Evolutionary conservation across 1,140 invertebrate species (phyloP).

Genomic region (Musca vetustissima): DNA sequence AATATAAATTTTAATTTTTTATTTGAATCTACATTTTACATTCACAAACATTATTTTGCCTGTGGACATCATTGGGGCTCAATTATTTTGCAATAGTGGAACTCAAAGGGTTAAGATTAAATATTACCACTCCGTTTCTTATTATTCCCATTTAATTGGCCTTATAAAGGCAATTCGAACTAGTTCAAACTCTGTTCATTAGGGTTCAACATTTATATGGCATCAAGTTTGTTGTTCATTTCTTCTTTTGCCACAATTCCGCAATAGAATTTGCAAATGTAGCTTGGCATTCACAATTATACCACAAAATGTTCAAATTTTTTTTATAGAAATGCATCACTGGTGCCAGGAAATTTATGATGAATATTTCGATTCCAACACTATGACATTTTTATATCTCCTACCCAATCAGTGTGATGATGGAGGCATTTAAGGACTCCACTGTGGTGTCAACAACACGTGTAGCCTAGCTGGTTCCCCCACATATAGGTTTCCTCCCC

Average conservation of each 20-base stretch:
- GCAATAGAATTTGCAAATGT: not conserved
- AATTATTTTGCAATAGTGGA: no score
- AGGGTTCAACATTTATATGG: conserved; percentile 2
- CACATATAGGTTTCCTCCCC: not conserved
- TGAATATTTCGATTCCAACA: conserved; percentile 28
- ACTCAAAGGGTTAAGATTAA: no score
- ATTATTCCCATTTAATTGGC: not conserved
- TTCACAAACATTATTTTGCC: no score
- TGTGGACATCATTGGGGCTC: no score
- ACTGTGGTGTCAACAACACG: conserved; percentile 18
- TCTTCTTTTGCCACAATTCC: not conserved
- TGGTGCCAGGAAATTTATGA: conserved; percentile 28
- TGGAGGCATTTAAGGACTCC: conserved; percentile 17
- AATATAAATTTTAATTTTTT: no score
- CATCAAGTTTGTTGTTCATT: conserved; percentile 1
- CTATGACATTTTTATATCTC: not conserved
- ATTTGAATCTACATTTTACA: no score
- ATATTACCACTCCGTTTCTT: no score
- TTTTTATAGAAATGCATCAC: conserved; percentile 20
- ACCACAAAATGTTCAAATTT: conserved; percentile 14
- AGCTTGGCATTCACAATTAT: not conserved
- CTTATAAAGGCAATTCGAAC: not conserved
- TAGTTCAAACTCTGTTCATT: conserved; percentile 9
- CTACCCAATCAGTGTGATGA: not conserved
- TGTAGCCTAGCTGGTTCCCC: not conserved